Conservation (phyloP, 2,888 invertebrate species). For the Tuberolachnus salignus region DNA sequence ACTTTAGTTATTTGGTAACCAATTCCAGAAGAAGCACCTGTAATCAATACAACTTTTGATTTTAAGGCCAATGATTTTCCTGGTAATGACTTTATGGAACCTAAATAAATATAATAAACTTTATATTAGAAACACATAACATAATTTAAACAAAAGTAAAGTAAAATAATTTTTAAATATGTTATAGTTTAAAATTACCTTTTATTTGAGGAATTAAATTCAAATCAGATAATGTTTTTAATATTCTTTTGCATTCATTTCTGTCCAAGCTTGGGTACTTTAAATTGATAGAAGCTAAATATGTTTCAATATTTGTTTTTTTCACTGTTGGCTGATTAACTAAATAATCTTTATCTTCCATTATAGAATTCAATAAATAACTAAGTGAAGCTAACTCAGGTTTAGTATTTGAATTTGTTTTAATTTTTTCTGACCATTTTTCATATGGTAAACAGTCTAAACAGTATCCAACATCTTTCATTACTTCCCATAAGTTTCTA, state of each 20-base stretch:
- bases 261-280: conserved; percentile 34
- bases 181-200: too few species aligned
- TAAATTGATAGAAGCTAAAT: conserved; percentile 33
- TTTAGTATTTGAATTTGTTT: conserved; percentile 30
- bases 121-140: background rate
- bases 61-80: conserved; percentile 35
- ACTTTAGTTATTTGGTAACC: conserved; percentile 59
- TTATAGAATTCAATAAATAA: conserved; percentile 51
- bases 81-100: background rate
- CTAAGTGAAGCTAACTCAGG: conserved; percentile 23
- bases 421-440: conserved; percentile 59
- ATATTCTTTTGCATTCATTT: conserved; percentile 36
- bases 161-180: background rate
- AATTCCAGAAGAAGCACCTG: conserved; percentile 60
- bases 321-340: conserved; percentile 23
- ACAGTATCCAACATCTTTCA: conserved; percentile 59
- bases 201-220: conserved; percentile 34
- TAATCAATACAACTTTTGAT: conserved; percentile 59
- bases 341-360: conserved; percentile 26
- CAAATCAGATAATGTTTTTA: conserved; percentile 33
- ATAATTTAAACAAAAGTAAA: background rate
- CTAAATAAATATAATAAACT: conserved; percentile 25
- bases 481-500: conserved; percentile 59
- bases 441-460: conserved; percentile 58
- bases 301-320: conserved; percentile 38